Conservation (phyloP, 1,140 invertebrate genomes). For the Apis florea region DNA sequence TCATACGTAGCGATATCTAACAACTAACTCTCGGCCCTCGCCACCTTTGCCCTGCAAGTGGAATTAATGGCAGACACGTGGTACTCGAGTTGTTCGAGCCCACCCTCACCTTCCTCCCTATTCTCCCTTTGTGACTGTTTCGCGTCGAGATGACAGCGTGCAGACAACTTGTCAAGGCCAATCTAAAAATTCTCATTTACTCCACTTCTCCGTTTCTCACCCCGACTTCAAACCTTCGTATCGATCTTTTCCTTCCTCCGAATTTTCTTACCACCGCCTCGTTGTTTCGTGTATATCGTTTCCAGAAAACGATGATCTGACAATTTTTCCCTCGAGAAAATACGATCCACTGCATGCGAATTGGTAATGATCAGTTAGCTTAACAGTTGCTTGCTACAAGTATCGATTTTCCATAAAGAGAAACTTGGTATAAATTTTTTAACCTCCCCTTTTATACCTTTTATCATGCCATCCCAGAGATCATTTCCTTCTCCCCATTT, state of each 20-base stretch:
- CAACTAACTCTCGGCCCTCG: not conserved
- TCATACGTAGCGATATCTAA: slow-evolving; percentile 9
- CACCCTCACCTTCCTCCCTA: slow-evolving; percentile 13
- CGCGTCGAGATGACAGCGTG: slow-evolving; percentile 17
- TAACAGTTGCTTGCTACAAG: not conserved
- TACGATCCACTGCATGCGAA: not conserved
- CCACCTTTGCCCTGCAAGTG: slow-evolving; percentile 24
- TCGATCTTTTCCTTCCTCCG: not conserved
- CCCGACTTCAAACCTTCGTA: not conserved
- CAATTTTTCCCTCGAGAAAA: too few relatives aligned
- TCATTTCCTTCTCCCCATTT: slow-evolving; percentile 7
- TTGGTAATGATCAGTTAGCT: too few relatives aligned
- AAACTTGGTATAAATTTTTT: not conserved
- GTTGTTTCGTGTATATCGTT: not conserved
- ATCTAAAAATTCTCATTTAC: slow-evolving; percentile 23
- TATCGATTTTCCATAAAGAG: not conserved
- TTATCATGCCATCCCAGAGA: not conserved
- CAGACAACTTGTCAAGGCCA: slow-evolving; percentile 6
- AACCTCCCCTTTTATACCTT: not conserved
- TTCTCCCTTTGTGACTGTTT: slow-evolving; percentile 22
- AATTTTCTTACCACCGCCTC: not conserved
- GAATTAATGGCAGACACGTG: slow-evolving; percentile 37
- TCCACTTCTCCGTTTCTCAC: not conserved
- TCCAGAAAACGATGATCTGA: too few relatives aligned
- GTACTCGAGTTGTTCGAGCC: slow-evolving; percentile 16